These are phyloP conservation scores for Brachionus paranguensis DNA, from an alignment of 1,140 invertebrate species.

Conservation along the genomic window DNA sequence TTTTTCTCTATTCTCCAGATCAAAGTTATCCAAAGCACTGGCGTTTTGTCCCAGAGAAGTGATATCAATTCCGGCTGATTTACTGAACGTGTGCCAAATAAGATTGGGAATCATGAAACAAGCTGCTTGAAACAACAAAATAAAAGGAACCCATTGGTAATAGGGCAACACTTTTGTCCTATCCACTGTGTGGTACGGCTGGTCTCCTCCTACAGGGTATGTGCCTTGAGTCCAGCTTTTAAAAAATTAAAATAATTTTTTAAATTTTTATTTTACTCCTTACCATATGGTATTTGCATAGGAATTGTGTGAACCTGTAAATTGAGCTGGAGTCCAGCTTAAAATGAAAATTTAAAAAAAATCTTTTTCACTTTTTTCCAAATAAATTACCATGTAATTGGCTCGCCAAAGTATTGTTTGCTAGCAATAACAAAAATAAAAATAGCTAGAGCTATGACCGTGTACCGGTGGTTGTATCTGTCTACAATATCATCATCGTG, in stretches of 20 bases:
- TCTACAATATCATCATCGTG: conserved; percentile 61
- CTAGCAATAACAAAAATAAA: conserved; percentile 74
- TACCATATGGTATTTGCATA: conserved; percentile 83
- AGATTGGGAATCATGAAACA: conserved; percentile 53
- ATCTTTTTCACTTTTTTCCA: neutral
- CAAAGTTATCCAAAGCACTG: conserved; percentile 40
- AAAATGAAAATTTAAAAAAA: neutral
- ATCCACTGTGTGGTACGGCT: conserved; percentile 38
- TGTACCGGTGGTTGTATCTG: conserved; percentile 58
- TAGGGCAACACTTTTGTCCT: conserved; percentile 48
- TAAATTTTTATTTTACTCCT: conserved; percentile 57
- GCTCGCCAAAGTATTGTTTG: conserved; percentile 79
- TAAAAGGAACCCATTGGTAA: conserved; percentile 58
- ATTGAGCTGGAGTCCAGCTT: conserved; percentile 59
- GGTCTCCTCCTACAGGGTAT: conserved; percentile 25
- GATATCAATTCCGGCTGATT: conserved; percentile 26
- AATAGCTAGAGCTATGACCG: conserved; percentile 57
- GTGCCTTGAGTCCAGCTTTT: conserved; percentile 34
- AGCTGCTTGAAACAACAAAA: conserved; percentile 53
- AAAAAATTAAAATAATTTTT: neutral
- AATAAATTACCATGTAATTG: conserved; percentile 51
- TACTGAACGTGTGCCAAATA: conserved; percentile 48
- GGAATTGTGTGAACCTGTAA: conserved; percentile 48
- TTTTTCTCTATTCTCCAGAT: conserved; percentile 48
- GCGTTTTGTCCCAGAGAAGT: conserved; percentile 43